phyloP scores from a whole-genome alignment of 1,140 invertebrate species.

The Drosophila malerkotliana region DNA sequence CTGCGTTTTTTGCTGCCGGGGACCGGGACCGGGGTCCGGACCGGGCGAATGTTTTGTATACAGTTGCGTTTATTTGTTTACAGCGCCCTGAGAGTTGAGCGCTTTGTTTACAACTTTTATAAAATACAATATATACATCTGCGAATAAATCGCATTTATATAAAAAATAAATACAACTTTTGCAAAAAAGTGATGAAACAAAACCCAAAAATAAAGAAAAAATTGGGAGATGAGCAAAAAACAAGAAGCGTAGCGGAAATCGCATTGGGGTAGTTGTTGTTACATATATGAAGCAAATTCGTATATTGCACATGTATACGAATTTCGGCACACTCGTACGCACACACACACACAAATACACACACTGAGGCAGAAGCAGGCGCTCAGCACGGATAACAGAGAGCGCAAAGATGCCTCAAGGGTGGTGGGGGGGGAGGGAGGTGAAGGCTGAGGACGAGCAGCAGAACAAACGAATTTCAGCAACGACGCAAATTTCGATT shows the following conservation, averaged over 20 bases:
- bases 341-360: constrained; percentile 28
- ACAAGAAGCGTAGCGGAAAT: constrained; percentile 62
- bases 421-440: background rate
- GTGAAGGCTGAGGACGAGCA: constrained; percentile 10
- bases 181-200: constrained; percentile 16
- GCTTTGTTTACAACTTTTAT: constrained; percentile 60
- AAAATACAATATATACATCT: constrained; percentile 38
- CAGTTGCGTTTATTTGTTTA: constrained; percentile 56
- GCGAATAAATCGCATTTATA: constrained; percentile 4
- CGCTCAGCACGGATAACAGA: constrained; percentile 43
- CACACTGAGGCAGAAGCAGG: constrained; percentile 31
- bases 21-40: background rate
- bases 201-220: constrained; percentile 39
- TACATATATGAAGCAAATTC: constrained; percentile 76
- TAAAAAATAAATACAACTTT: constrained; percentile 17
- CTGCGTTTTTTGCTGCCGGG: constrained; percentile 24
- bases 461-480: constrained; percentile 58
- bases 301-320: constrained; percentile 37
- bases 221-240: constrained; percentile 67
- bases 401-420: background rate
- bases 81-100: constrained; percentile 32
- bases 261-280: constrained; percentile 74
- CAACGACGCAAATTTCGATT: constrained; percentile 78
- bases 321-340: constrained; percentile 34
- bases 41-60: constrained; percentile 38